phyloP scores from a whole-genome alignment of 2,113 vertebrate species.

The Phaethon lepturus region DNA sequence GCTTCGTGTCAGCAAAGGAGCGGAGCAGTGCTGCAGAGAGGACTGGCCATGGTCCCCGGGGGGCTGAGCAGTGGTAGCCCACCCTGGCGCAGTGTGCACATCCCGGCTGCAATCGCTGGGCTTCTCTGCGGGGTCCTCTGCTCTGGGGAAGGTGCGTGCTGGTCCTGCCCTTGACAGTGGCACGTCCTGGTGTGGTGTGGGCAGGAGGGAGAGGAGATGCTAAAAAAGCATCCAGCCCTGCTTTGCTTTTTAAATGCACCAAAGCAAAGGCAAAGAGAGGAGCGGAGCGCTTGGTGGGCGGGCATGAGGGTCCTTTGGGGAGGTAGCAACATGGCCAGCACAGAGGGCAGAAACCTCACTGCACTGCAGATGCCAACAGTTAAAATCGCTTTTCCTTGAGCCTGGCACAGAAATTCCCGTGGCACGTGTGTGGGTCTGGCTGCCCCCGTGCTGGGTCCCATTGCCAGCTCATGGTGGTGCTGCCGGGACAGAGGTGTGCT shows the following conservation, averaged over 20 bases:
- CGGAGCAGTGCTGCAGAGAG: neutral
- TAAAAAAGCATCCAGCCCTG: neutral
- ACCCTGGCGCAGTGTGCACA: neutral
- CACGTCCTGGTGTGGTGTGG: neutral
- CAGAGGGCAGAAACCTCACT: neutral
- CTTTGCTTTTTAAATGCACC: neutral
- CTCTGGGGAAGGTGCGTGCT: neutral
- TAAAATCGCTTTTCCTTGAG: neutral
- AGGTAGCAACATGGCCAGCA: neutral
- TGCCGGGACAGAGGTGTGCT: neutral
- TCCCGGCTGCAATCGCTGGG: neutral
- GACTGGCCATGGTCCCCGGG: fast-evolving
- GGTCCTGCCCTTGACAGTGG: neutral
- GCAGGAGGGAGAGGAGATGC: neutral
- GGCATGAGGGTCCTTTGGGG: neutral
- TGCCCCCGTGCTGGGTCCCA: fast-evolving
- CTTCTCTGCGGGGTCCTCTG: neutral
- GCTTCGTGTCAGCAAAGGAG: neutral
- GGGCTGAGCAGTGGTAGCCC: neutral
- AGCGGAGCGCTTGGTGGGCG: fast-evolving
- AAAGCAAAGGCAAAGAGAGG: neutral
- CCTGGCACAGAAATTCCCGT: neutral
- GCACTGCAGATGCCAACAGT: neutral
- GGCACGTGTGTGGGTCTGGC: fast-evolving
- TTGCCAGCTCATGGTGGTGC: neutral